Percentiles rank a stretch among this genome's conserved stretches.
Evolutionary conservation across 2,113 vertebrate genomes (phyloP).

Genomic region (Phoxinus phoxinus): DNA sequence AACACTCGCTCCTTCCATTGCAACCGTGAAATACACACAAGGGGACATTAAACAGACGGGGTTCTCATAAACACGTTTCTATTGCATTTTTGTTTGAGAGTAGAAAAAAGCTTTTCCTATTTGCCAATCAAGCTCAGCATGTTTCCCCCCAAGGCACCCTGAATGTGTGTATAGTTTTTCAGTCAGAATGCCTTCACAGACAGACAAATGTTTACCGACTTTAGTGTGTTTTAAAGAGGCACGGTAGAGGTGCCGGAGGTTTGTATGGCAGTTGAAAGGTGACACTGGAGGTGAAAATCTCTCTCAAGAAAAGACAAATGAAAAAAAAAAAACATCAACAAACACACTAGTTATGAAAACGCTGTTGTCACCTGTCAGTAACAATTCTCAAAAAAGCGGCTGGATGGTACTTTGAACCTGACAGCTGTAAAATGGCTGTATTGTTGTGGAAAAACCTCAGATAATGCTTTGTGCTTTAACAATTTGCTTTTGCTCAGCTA

Average conservation of each 20-base stretch:
- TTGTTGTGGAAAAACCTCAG: slow-evolving; percentile 23
- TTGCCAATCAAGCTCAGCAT: slow-evolving; percentile 71
- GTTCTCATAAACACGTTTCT: slow-evolving; percentile 20
- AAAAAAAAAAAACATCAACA: slow-evolving; percentile 47
- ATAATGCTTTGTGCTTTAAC: neutral
- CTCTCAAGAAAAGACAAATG: slow-evolving; percentile 51
- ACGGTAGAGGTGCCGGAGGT: slow-evolving; percentile 61
- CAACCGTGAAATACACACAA: neutral
- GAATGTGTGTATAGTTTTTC: slow-evolving; percentile 53
- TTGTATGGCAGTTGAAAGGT: slow-evolving; percentile 65
- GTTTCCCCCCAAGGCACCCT: slow-evolving; percentile 69
- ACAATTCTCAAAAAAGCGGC: slow-evolving; percentile 38
- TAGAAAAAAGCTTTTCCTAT: slow-evolving; percentile 36
- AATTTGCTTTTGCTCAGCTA: neutral
- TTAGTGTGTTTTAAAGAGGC: slow-evolving; percentile 62
- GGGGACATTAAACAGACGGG: slow-evolving; percentile 7
- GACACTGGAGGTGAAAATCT: slow-evolving; percentile 68
- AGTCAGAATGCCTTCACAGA: slow-evolving; percentile 58
- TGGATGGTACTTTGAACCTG: slow-evolving; percentile 58
- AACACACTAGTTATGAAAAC: slow-evolving; percentile 50
- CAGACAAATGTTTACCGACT: slow-evolving; percentile 67
- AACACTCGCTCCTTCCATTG: neutral
- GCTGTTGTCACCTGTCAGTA: slow-evolving; percentile 57
- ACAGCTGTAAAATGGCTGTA: slow-evolving; percentile 59
- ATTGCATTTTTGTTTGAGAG: slow-evolving; percentile 17